Evolutionary conservation across 2,113 vertebrate genomes (phyloP).

Genomic region (Hipposideros armiger): DNA sequence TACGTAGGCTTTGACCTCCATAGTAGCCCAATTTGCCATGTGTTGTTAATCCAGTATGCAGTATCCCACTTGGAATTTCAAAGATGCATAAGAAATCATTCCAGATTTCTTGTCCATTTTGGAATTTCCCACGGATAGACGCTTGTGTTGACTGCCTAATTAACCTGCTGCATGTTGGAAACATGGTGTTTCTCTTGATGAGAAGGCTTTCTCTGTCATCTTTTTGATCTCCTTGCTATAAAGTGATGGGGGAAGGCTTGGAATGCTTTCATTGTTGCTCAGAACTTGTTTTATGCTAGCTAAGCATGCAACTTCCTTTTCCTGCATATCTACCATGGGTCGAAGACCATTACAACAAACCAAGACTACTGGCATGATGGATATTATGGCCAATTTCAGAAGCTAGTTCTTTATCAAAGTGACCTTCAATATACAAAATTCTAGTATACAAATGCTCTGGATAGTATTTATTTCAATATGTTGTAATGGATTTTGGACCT

Average conservation of each 20-base stretch:
- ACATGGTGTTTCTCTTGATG: conserved; percentile 55
- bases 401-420: neutral
- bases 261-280: conserved; percentile 69
- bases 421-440: conserved; percentile 47
- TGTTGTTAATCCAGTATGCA: conserved; percentile 62
- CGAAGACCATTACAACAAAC: conserved; percentile 79
- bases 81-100: conserved; percentile 74
- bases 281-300: conserved; percentile 61
- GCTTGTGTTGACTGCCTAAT: conserved; percentile 79
- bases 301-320: conserved; percentile 70
- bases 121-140: conserved; percentile 57
- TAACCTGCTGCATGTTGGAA: conserved; percentile 87
- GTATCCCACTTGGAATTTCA: conserved; percentile 66
- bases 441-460: conserved; percentile 1
- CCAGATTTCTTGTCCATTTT: conserved; percentile 66
- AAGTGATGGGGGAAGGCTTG: conserved; percentile 64
- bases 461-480: neutral
- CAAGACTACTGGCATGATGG: neutral
- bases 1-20: neutral
- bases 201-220: conserved; percentile 54
- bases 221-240: conserved; percentile 62
- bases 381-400: neutral
- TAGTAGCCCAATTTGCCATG: neutral
- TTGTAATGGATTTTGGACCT: conserved; percentile 78
- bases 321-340: conserved; percentile 36